Evolutionary conservation across 2,113 vertebrate species (phyloP).

Genomic region (Benitochromis conjunctus): DNA sequence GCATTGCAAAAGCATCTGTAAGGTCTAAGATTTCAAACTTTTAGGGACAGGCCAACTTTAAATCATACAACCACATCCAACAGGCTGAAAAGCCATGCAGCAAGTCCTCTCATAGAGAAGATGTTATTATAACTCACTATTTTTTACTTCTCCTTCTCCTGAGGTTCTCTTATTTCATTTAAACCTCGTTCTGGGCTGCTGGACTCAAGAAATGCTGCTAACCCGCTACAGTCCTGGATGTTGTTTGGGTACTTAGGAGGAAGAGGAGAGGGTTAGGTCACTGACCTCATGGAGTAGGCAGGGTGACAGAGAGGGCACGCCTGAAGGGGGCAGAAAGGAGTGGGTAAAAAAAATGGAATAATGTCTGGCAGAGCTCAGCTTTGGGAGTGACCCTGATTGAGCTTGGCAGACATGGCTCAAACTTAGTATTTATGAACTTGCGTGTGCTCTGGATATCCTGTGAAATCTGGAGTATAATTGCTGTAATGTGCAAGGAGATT

Average conservation of each 20-base stretch:
- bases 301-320: conserved; percentile 41
- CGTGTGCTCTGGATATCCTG: conserved; percentile 34
- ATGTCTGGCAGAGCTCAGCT: conserved; percentile 2
- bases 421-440: conserved; percentile 50
- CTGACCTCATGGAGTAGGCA: conserved; percentile 28
- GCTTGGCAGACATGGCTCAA: conserved; percentile 39
- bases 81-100: conserved; percentile 59
- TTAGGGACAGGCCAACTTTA: conserved; percentile 53
- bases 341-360: background rate
- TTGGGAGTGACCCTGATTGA: conserved; percentile 45
- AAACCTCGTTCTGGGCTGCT: conserved; percentile 43
- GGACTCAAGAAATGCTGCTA: conserved; percentile 46
- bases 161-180: conserved; percentile 62
- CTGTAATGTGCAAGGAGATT: background rate
- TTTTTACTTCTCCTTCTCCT: conserved; percentile 37
- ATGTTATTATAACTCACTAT: conserved; percentile 63
- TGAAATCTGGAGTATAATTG: conserved; percentile 43
- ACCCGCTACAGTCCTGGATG: conserved; percentile 34
- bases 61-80: conserved; percentile 71
- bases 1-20: conserved; percentile 68
- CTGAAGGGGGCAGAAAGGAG: conserved; percentile 4
- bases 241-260: conserved; percentile 39
- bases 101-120: conserved; percentile 48
- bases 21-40: conserved; percentile 54
- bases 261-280: conserved; percentile 57